Percentiles rank a stretch among this genome's conserved stretches.
phyloP scores from a whole-genome alignment of 2,113 vertebrate species.

The Chloebia gouldiae region DNA sequence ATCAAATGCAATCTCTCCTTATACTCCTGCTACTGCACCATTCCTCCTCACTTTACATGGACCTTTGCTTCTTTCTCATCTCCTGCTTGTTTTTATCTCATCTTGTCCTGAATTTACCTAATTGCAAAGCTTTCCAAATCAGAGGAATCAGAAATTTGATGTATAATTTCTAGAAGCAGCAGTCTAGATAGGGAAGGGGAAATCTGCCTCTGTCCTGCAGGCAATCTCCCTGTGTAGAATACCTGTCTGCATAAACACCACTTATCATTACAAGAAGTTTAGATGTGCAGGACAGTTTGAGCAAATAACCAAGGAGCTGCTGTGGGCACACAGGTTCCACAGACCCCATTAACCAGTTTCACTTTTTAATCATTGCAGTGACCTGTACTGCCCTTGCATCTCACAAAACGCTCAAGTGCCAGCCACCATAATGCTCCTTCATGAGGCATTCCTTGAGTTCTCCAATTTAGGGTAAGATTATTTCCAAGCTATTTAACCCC shows the following conservation, averaged over 20 bases:
- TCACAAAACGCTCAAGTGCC: neutral
- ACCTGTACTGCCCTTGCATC: neutral
- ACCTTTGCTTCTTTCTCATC: neutral
- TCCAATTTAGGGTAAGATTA: neutral
- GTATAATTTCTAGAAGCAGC: neutral
- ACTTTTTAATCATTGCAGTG: neutral
- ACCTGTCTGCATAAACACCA: neutral
- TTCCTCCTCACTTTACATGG: neutral
- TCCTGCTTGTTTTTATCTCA: neutral
- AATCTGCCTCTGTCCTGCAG: neutral
- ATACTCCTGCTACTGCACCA: neutral
- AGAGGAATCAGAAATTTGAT: neutral
- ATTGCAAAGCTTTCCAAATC: neutral
- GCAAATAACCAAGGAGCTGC: neutral
- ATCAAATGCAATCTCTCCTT: neutral
- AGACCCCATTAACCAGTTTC: neutral
- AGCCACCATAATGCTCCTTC: neutral
- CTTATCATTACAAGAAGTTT: neutral
- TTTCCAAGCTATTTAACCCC: neutral
- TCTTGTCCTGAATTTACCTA: neutral
- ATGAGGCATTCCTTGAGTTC: neutral
- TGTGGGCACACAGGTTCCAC: neutral
- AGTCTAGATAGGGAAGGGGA: neutral
- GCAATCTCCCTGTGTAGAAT: neutral
- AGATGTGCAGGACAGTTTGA: neutral